Evolutionary conservation across 2,113 vertebrate genomes (phyloP).

Genomic region (Morphnarchus princeps): DNA sequence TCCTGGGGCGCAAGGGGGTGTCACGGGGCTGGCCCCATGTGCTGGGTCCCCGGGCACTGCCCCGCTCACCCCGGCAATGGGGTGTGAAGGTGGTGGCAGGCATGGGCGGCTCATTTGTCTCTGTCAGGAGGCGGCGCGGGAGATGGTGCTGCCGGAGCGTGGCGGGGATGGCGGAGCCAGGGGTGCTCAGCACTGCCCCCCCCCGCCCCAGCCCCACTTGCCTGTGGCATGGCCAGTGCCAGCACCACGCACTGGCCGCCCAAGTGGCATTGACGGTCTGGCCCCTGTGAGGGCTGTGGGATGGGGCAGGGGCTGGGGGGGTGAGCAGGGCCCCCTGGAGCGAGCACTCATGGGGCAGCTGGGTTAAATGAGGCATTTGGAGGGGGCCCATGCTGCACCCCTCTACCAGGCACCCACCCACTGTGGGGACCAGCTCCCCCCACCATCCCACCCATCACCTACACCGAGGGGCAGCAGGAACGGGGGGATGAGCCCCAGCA

Average conservation of each 20-base stretch:
- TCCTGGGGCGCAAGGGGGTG: fast-evolving
- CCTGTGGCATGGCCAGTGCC: neutral
- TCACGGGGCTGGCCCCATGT: fast-evolving
- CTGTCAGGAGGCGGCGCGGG: neutral
- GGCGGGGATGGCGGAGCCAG: fast-evolving
- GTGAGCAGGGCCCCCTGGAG: fast-evolving
- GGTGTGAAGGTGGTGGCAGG: slow-evolving; percentile 21
- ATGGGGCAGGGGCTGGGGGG: neutral
- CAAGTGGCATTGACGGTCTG: fast-evolving
- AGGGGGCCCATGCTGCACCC: neutral
- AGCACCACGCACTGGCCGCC: fast-evolving
- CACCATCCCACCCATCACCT: too few relatives aligned
- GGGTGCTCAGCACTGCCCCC: neutral
- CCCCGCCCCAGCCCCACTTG: fast-evolving
- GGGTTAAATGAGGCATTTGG: neutral
- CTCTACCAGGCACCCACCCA: neutral
- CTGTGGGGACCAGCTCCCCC: neutral
- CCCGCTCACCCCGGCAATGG: too few relatives aligned
- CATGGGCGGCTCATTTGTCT: neutral
- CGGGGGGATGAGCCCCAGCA: neutral
- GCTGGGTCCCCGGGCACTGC: neutral
- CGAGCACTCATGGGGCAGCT: neutral
- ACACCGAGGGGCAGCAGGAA: neutral
- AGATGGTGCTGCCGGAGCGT: neutral
- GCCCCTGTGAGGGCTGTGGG: neutral